Conservation (phyloP, 1,140 invertebrate genomes). For the silkworm (Bombyx mori) region ASM3026992v2 NC_085122.1:13221501-13222000, state of each 20-base stretch:
- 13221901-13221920: not conserved
- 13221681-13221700: conserved; percentile 50
- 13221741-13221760: conserved; percentile 53
- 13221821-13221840: conserved; percentile 46
- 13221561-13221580: too few relatives aligned
- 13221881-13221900: not conserved
- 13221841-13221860: not conserved
- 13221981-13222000: too few relatives aligned
- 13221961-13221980: too few relatives aligned
- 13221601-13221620: too few relatives aligned
- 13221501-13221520: too few relatives aligned
- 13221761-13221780: conserved; percentile 46
- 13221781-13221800: conserved; percentile 52
- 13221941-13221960: too few relatives aligned
- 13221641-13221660: conserved; percentile 46
- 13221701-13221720: conserved; percentile 53
- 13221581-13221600: too few relatives aligned
- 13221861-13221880: too few relatives aligned
- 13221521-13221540: too few relatives aligned
- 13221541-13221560: too few relatives aligned
- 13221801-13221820: conserved; percentile 44
- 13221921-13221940: too few relatives aligned
- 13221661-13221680: conserved; percentile 51
- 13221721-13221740: conserved; percentile 50
- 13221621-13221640: too few relatives aligned